Conservation (phyloP, 2,113 vertebrate species). For the Notothenia coriiceps region DNA sequence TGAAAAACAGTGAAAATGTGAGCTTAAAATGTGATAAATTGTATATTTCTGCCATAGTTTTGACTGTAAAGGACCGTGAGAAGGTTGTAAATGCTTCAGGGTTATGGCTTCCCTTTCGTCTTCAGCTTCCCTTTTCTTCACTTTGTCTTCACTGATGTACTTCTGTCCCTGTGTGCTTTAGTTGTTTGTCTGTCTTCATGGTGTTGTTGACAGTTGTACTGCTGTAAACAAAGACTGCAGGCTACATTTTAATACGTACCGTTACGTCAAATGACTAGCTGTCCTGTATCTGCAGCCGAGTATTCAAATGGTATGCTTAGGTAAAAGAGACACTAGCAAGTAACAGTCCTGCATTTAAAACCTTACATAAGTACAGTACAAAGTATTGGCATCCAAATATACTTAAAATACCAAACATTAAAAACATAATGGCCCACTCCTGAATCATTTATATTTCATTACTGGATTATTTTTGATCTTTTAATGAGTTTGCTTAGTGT, state of each 20-base stretch:
- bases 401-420: too few species aligned
- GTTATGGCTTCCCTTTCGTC: neutral
- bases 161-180: neutral
- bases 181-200: neutral
- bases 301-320: too few species aligned
- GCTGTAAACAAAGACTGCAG: constrained; percentile 2
- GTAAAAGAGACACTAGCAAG: too few species aligned
- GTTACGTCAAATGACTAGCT: neutral
- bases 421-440: too few species aligned
- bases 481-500: too few species aligned
- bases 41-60: too few species aligned
- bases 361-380: too few species aligned
- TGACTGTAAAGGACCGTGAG: accelerated
- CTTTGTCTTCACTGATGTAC: neutral
- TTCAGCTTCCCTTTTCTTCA: constrained; percentile 26
- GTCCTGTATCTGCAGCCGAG: neutral
- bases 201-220: neutral
- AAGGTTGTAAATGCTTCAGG: neutral
- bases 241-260: neutral
- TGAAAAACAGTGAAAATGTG: neutral
- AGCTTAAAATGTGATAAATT: too few species aligned
- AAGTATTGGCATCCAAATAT: too few species aligned
- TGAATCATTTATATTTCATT: too few species aligned
- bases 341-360: too few species aligned
- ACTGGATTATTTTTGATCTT: too few species aligned